A percentile compares a stretch with the other conserved stretches of the same genome.
phyloP scores from a whole-genome alignment of 2,888 invertebrate genomes.

The Mythimna impura region DNA sequence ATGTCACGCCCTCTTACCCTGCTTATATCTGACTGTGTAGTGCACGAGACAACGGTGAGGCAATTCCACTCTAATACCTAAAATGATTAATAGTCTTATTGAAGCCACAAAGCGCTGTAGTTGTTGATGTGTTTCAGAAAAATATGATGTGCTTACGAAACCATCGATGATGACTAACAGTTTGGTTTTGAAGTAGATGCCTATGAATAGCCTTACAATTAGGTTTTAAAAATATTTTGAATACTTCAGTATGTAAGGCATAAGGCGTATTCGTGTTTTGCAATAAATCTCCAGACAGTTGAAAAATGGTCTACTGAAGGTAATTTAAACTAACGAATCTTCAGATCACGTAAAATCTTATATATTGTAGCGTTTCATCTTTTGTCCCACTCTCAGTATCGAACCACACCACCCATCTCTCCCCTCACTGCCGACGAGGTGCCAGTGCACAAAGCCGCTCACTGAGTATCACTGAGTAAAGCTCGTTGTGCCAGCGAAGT shows the following conservation, averaged over 20 bases:
- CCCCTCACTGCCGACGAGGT: constrained; percentile 14
- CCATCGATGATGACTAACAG: background rate
- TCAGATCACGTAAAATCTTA: background rate
- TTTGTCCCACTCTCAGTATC: constrained; percentile 16
- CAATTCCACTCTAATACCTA: constrained; percentile 10
- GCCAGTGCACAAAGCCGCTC: constrained; percentile 36
- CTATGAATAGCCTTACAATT: background rate
- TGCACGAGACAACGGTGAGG: background rate
- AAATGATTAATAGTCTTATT: background rate
- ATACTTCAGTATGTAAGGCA: background rate
- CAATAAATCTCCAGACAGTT: background rate
- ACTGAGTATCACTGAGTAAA: constrained; percentile 13
- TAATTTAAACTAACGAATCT: background rate
- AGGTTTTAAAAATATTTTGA: background rate
- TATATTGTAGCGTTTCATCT: background rate
- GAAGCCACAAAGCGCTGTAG: background rate
- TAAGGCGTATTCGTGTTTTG: background rate
- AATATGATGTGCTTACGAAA: background rate
- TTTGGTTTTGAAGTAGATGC: background rate
- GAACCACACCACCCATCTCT: background rate
- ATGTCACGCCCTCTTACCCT: constrained; percentile 42
- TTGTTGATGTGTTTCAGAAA: background rate
- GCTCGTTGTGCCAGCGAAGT: constrained; percentile 37
- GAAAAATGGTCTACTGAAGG: background rate
- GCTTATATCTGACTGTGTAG: constrained; percentile 17